Evolutionary conservation across 2,797 vertebrate species (phyloP).

Genomic region (Premnoplex brunnescens): DNA sequence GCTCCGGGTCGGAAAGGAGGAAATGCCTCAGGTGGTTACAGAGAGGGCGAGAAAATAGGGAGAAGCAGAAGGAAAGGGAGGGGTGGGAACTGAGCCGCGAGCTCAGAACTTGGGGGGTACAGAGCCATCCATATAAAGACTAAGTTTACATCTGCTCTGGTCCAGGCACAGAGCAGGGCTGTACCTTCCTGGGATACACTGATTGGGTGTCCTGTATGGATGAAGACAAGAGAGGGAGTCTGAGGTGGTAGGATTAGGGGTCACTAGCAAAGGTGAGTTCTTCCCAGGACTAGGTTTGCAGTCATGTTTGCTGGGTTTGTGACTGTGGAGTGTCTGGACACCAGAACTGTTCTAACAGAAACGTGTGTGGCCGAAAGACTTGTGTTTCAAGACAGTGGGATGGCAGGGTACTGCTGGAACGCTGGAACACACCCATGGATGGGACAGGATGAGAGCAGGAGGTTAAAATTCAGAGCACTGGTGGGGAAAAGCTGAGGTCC

Average conservation of each 20-base stretch:
- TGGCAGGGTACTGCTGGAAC: background rate
- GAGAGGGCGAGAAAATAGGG: background rate
- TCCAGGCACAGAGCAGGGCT: background rate
- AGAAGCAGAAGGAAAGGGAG: background rate
- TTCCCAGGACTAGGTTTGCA: background rate
- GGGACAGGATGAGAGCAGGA: background rate
- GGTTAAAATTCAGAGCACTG: background rate
- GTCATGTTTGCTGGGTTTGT: background rate
- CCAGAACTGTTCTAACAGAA: background rate
- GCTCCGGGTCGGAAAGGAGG: background rate
- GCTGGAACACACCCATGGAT: background rate
- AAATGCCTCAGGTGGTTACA: constrained; percentile 26
- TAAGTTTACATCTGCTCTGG: background rate
- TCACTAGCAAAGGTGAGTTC: background rate
- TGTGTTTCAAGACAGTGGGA: background rate
- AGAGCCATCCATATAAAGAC: background rate
- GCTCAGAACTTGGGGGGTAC: background rate
- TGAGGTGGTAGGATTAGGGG: background rate
- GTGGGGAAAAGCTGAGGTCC: background rate
- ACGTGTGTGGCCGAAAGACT: rapidly evolving
- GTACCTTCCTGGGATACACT: background rate
- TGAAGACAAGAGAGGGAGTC: background rate
- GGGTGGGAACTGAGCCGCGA: background rate
- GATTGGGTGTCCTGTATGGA: background rate
- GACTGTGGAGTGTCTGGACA: background rate